These are phyloP conservation scores for Meiosimyza decipiens DNA, from an alignment of 2,888 invertebrate species.

Conservation along the genomic window DNA sequence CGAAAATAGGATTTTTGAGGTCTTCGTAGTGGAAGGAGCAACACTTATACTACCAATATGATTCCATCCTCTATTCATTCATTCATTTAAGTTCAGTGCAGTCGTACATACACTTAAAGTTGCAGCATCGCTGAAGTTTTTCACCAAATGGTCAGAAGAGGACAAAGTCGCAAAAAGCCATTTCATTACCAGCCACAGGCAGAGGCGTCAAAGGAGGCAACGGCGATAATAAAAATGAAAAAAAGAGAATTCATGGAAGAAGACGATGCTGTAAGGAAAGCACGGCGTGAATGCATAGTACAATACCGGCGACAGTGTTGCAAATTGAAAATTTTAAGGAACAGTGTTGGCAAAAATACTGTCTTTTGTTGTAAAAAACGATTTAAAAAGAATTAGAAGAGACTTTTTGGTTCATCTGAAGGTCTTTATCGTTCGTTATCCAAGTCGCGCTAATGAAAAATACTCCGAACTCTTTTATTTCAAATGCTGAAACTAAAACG, in stretches of 20 bases:
- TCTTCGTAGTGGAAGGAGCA: neutral
- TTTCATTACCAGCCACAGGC: constrained; percentile 42
- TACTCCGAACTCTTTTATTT: no score
- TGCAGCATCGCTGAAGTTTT: constrained; percentile 20
- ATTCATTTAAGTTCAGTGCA: neutral
- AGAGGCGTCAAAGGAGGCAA: neutral
- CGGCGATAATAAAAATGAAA: constrained; percentile 33
- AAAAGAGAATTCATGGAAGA: neutral
- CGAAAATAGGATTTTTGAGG: constrained; percentile 14
- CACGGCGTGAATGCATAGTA: neutral
- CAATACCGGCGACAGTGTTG: constrained; percentile 39
- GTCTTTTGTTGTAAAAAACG: no score
- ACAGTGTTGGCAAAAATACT: neutral
- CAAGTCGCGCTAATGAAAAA: no score
- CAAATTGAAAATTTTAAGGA: constrained; percentile 18
- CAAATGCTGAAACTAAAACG: no score
- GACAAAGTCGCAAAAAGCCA: constrained; percentile 41
- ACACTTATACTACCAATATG: neutral
- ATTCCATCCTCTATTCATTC: neutral
- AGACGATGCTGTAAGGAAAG: neutral
- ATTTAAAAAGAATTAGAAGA: no score
- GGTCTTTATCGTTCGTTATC: no score
- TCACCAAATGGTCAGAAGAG: constrained; percentile 30
- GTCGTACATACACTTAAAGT: constrained; percentile 25
- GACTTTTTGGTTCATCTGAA: no score